A percentile compares a stretch with the other conserved stretches of the same genome.
Conservation (phyloP, 2,113 vertebrate genomes). For the Heliornis fulica region DNA sequence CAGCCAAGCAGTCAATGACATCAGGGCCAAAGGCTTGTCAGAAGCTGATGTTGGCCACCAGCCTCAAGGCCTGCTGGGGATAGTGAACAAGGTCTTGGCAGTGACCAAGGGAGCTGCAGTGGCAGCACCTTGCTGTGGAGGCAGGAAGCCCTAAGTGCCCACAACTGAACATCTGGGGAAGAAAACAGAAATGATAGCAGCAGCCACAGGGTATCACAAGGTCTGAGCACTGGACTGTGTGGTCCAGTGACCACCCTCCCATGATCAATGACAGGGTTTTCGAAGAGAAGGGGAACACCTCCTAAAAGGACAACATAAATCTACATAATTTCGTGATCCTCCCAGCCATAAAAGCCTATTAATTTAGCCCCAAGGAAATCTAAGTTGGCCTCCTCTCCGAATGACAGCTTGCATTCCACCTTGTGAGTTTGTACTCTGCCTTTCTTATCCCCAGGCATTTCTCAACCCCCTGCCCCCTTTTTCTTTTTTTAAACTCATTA, state of each 20-base stretch:
- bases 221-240: not conserved
- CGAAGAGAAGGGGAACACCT: not conserved
- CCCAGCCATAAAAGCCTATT: not conserved
- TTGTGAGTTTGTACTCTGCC: constrained; percentile 5
- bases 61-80: not conserved
- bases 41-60: not conserved
- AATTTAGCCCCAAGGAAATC: not conserved
- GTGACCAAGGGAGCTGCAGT: not conserved
- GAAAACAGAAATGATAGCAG: not conserved
- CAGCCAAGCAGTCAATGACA: not conserved
- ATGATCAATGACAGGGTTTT: not conserved
- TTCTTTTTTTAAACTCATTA: constrained; percentile 53
- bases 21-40: not conserved
- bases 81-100: not conserved
- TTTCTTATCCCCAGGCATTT: constrained; percentile 36
- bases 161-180: not conserved
- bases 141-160: not conserved
- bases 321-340: not conserved
- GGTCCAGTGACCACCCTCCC: not conserved
- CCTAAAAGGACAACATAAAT: not conserved
- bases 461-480: not conserved
- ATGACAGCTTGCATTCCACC: constrained; percentile 41
- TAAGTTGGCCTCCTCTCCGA: not conserved
- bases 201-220: not conserved
- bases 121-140: not conserved